phyloP scores from a whole-genome alignment of 2,113 vertebrate species.

The Erpornis zantholeuca region DNA sequence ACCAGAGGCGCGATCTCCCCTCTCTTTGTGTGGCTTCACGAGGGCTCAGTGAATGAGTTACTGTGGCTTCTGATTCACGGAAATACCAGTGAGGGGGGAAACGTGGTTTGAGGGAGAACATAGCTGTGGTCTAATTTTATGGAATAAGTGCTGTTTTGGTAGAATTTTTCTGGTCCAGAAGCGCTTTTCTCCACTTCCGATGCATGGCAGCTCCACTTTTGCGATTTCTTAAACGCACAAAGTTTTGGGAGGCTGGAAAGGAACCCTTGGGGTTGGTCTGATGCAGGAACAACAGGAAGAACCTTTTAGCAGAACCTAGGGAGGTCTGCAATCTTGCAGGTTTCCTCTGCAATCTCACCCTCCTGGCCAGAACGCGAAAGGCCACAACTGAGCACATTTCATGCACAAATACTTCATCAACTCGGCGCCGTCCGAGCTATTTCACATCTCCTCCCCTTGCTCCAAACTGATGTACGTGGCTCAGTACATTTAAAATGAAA shows the following conservation, averaged over 20 bases:
- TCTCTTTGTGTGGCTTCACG: not conserved
- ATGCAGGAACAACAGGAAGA: not conserved
- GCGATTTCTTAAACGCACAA: not conserved
- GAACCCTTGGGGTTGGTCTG: not conserved
- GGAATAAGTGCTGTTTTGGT: not conserved
- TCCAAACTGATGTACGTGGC: conserved; percentile 46
- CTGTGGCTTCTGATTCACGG: not conserved
- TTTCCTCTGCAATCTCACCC: not conserved
- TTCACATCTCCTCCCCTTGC: conserved; percentile 21
- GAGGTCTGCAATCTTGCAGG: not conserved
- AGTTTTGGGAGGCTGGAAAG: not conserved
- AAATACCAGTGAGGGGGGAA: not conserved
- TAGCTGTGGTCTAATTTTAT: not conserved
- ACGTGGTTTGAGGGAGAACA: not conserved
- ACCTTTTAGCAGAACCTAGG: not conserved
- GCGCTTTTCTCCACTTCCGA: not conserved
- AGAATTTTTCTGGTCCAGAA: not conserved
- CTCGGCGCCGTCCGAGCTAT: not conserved
- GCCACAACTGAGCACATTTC: conserved; percentile 13
- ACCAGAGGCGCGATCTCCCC: not conserved
- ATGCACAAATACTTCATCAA: conserved; percentile 37
- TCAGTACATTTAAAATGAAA: conserved; percentile 68
- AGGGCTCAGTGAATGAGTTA: not conserved
- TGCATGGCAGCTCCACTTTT: not conserved
- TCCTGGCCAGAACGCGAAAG: not conserved